Percentiles rank a stretch among this genome's conserved stretches.
phyloP scores from a whole-genome alignment of 2,888 invertebrate genomes.

The Apotomis turbidana region DNA sequence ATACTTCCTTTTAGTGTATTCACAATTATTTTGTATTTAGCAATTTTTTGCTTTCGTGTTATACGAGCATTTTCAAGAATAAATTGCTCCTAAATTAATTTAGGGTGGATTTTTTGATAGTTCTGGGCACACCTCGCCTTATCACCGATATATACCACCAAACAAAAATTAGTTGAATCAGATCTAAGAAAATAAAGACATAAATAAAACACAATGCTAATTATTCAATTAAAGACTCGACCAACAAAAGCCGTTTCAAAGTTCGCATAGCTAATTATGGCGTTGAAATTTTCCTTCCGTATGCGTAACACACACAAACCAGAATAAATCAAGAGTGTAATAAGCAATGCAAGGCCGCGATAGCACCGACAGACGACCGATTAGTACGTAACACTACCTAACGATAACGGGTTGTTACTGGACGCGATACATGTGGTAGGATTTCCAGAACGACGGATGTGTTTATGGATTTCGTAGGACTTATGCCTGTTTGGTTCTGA shows the following conservation, averaged over 20 bases:
- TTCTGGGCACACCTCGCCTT: no score
- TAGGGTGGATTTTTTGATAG: no score
- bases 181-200: no score
- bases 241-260: background rate
- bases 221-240: background rate
- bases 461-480: background rate
- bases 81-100: no score
- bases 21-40: no score
- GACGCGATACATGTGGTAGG: background rate
- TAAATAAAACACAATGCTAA: no score
- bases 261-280: background rate
- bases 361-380: background rate
- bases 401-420: background rate
- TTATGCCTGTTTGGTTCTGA: background rate
- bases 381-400: background rate
- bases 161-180: no score
- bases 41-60: no score
- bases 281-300: background rate
- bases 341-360: background rate
- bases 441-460: background rate
- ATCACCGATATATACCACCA: no score
- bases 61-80: no score
- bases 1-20: no score
- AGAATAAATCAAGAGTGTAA: background rate
- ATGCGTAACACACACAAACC: background rate